phyloP scores from a whole-genome alignment of 2,113 vertebrate species.

The Lepus americanus region DNA sequence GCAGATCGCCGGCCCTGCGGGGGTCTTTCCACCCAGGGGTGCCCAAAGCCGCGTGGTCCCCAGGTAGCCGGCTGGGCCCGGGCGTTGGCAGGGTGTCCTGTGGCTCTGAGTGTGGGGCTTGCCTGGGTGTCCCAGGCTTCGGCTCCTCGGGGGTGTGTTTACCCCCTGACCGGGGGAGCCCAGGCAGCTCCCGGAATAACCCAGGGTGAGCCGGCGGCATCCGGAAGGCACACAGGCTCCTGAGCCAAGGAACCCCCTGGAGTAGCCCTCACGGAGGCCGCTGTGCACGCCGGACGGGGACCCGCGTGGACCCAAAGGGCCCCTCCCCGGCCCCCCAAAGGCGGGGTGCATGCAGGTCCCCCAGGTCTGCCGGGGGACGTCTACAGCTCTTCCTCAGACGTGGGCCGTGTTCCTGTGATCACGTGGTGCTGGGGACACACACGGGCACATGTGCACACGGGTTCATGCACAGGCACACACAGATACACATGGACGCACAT shows the following conservation, averaged over 20 bases:
- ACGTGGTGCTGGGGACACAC: neutral
- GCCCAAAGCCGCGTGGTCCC: no score
- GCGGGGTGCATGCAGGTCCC: neutral
- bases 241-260: neutral
- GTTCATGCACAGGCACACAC: conserved; percentile 12
- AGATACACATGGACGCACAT: no score
- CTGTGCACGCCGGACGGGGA: no score
- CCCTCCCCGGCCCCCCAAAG: no score
- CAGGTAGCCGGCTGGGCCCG: no score
- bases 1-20: no score
- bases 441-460: neutral
- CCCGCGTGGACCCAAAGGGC: no score
- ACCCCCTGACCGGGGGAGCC: neutral
- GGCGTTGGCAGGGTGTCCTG: no score
- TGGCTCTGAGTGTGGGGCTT: no score
- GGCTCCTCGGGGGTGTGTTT: fast-evolving
- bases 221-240: neutral
- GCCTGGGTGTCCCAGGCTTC: neutral
- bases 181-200: fast-evolving
- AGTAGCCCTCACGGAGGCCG: neutral
- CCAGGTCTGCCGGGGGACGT: neutral
- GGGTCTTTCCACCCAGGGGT: no score
- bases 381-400: neutral
- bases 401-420: conserved; percentile 74
- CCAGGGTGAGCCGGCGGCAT: fast-evolving